Evolutionary conservation across 2,888 invertebrate genomes (phyloP), one percentile per base, ranked within the genome.

Genomic region (Ochlodes sylvanus): DNA sequence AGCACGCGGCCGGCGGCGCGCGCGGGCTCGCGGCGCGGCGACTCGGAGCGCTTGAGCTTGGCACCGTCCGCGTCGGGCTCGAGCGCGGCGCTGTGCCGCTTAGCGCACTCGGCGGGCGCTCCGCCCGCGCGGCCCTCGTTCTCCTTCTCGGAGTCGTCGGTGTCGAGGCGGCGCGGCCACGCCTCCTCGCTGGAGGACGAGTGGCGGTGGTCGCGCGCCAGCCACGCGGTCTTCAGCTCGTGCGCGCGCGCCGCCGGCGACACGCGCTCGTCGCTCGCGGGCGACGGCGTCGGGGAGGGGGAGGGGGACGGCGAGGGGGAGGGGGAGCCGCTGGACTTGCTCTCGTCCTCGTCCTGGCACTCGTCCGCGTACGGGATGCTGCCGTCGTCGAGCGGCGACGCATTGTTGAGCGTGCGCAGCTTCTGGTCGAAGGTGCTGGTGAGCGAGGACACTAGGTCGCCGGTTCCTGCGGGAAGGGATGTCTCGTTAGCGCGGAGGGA

Each of bases 361-460:
- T 96, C 96, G 85, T 96, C 96, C 75, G 95, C 96, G 89, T 94
- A 96, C 64, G 96, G 96, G 84, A 96, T 95, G 92, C 95, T 95
- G 82, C 95, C 95, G 87, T 95, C 95, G 83, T 94, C 94, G 56
- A 94, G 94, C 78, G 94, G 94, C 69, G 95, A 95, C 69, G 96
- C 94, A 90, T 95, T 96, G 83, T 96, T 94, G 79, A 96, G 88
- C 79, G 96, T 95, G 78, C 96, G 95, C 89, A 97, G 94, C 88
- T 97, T 97, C 83, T 96, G 96, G 86, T 98, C 97, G 89, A 97
- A 96, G 70, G 97, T 96, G 82, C 96, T 96, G 77, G 97, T 98
- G 84, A 98, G 95, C 78, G 96, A 96, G 74, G 95, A 95, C 84
- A 96, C 96, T 88, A 98, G 93, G 78, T 98, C 96, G 93, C 97